A percentile compares a stretch with the other conserved stretches of the same genome.
These are phyloP conservation scores for Lucinisca nassula DNA, from an alignment of 2,888 invertebrate genomes.

Conservation along the genomic window DNA sequence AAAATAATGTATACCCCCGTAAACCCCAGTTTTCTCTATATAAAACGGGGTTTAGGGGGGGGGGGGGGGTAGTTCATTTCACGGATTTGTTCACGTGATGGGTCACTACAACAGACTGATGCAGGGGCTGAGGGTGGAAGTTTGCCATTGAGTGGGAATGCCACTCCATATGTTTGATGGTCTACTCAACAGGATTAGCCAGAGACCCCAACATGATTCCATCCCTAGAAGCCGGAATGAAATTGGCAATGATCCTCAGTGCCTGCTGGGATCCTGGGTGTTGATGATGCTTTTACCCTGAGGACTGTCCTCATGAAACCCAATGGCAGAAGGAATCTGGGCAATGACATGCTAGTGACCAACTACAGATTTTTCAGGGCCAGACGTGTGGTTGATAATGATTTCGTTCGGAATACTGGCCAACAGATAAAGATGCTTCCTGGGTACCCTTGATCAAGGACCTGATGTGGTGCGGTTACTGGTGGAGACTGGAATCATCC, in stretches of 20 bases:
- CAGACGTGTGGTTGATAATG: conserved; percentile 40
- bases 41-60: too few relatives aligned
- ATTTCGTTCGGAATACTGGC: conserved; percentile 44
- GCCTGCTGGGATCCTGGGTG: conserved; percentile 31
- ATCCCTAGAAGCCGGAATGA: not conserved
- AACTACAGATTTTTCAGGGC: conserved; percentile 41
- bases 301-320: conserved; percentile 44
- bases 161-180: not conserved
- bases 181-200: not conserved
- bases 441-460: conserved; percentile 38
- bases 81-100: too few relatives aligned
- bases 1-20: too few relatives aligned
- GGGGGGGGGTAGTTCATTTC: too few relatives aligned
- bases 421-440: conserved; percentile 40
- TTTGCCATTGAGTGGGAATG: not conserved
- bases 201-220: not conserved
- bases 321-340: conserved; percentile 26
- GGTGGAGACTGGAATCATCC: conserved; percentile 37
- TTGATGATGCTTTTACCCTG: conserved; percentile 36
- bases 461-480: conserved; percentile 39
- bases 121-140: conserved; percentile 4
- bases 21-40: too few relatives aligned
- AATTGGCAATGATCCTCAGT: not conserved
- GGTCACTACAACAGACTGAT: conserved; percentile 12
- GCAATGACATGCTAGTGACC: conserved; percentile 32